Evolutionary conservation across 1,140 invertebrate genomes (phyloP).

Genomic region (Paraescarpia echinospica): DNA sequence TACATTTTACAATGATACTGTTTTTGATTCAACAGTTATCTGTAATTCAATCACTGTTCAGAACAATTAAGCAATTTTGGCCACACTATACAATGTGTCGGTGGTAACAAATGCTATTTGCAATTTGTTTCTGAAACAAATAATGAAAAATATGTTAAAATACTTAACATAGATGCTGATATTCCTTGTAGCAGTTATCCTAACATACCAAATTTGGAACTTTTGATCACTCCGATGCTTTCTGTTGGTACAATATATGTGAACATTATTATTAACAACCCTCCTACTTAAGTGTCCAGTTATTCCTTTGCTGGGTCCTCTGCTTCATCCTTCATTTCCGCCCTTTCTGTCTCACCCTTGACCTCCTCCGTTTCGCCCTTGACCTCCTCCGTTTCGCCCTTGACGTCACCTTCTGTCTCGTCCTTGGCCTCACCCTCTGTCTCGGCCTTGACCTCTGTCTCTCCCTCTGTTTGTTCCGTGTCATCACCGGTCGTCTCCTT

Average conservation of each 20-base stretch:
- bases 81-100: no score
- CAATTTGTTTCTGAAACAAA: no score
- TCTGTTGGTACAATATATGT: neutral
- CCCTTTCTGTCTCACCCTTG: no score
- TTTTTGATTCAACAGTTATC: no score
- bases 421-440: neutral
- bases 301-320: constrained; percentile 14
- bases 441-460: neutral
- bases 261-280: neutral
- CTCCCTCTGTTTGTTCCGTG: neutral
- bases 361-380: no score
- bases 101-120: no score
- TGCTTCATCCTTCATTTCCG: neutral
- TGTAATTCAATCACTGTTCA: no score
- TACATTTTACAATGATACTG: no score
- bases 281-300: neutral
- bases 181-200: neutral
- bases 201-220: neutral
- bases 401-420: neutral
- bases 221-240: neutral
- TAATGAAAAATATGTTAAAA: no score
- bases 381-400: neutral
- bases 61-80: no score
- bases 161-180: no score
- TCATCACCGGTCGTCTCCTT: neutral